Base-by-base conservation (phyloP, 2,797 vertebrate genomes). In the Gobio occitaniae region DNA sequence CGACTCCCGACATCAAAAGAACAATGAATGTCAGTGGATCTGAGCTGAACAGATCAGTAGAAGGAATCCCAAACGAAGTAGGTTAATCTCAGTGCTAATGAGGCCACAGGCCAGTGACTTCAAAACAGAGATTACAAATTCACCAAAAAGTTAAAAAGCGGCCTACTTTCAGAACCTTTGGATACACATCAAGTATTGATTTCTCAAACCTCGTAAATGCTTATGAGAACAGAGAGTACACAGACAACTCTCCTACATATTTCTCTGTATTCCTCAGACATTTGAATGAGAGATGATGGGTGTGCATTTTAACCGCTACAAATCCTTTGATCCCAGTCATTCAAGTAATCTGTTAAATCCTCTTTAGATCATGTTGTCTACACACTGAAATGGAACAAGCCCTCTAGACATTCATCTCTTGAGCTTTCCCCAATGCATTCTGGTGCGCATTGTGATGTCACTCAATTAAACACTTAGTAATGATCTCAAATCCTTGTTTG, bases 301-400 rank as follows among this genome's bases (percentile, higher is more conserved):
- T 75, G 59, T 75, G 47, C 32, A 11, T 78, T 78, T 44, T 77
- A 83, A 76, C 59, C 19, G 29, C 36, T 59, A 69, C 74, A 69
- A 69, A 84, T 78, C 74, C 50, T 70, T 78, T 84, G 65, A 84
- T 52, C 48, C 56, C 36, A 68, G 44, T 48, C 44, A 78, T 86
- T 86, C 47, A 65, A 41, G 56, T 87, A 87, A 87, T 78, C 82
- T 54, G 63, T 65, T 66, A 48, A 82, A 77, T 82, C 78, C 70
- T 78, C 70, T 70, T 74, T 82, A 72, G 74, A 78, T 87, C 83
- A 59, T 85, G 83, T 56, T 21, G 82, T 85, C 81, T 65, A 83
- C 61, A 83, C 61, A 71, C 41, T 82, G 74, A 82, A 82, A 71
- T 79, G 63, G n/a, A 66, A 76, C 74, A 68, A 52, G 44, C 7